Evolutionary conservation across 2,888 invertebrate genomes (phyloP).

Genomic region (Unio pictorum): DNA sequence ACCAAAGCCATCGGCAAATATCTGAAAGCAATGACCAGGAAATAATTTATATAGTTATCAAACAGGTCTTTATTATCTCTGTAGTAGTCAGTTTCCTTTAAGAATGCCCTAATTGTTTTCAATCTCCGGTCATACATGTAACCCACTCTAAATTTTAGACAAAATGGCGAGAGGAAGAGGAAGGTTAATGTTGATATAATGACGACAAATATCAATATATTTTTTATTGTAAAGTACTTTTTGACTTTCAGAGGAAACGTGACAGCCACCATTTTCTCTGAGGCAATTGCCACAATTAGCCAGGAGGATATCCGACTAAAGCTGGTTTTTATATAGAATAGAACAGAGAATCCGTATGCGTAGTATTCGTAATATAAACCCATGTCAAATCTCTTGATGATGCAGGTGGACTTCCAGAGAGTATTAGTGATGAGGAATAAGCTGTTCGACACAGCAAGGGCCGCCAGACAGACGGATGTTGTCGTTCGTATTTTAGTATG

Average conservation of each 20-base stretch:
- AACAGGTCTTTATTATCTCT: constrained; percentile 20
- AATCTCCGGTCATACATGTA: constrained; percentile 1
- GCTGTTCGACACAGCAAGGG: constrained; percentile 31
- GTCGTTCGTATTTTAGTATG: too few relatives aligned
- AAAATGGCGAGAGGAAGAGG: constrained; percentile 14
- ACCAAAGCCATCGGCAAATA: constrained; percentile 32
- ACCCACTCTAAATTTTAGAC: constrained; percentile 27
- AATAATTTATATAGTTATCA: constrained; percentile 29
- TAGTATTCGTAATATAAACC: constrained; percentile 12
- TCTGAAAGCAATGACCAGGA: constrained; percentile 27
- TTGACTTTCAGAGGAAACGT: constrained; percentile 35
- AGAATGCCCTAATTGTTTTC: constrained; percentile 13
- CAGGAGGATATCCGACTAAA: constrained; percentile 36
- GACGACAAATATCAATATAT: constrained; percentile 23
- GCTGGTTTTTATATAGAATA: constrained; percentile 30
- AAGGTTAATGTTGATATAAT: constrained; percentile 24
- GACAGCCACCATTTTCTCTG: constrained; percentile 37
- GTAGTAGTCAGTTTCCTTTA: constrained; percentile 29
- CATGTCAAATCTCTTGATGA: constrained; percentile 25
- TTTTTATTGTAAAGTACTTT: constrained; percentile 16
- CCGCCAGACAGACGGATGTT: constrained; percentile 19
- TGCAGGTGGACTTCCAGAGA: constrained; percentile 30
- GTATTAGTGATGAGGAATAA: constrained; percentile 32
- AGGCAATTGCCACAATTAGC: constrained; percentile 30
- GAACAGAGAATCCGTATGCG: constrained; percentile 24